Conservation (phyloP, 2,113 vertebrate genomes). For the Phylloscopus trochilus region DNA sequence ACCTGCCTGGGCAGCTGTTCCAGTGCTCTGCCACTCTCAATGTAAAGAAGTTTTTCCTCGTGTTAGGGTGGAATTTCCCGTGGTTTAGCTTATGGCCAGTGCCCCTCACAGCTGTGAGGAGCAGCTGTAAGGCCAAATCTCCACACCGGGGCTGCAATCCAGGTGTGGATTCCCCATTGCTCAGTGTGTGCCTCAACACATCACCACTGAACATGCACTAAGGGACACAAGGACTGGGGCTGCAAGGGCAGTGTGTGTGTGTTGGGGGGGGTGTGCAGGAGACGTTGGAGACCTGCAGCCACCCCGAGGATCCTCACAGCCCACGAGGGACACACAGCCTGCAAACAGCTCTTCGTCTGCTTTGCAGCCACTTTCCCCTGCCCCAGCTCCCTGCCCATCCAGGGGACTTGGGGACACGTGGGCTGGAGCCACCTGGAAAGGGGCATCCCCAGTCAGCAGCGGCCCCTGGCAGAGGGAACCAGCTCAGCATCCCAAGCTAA, state of each 20-base stretch:
- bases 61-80: background rate
- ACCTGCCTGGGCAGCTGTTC: background rate
- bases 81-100: background rate
- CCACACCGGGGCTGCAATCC: background rate
- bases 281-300: background rate
- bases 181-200: background rate
- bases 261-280: background rate
- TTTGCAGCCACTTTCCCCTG: background rate
- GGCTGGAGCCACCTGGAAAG: background rate
- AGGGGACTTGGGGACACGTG: background rate
- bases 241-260: accelerated
- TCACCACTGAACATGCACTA: background rate
- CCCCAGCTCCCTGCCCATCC: background rate
- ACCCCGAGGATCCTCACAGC: background rate
- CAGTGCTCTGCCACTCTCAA: background rate
- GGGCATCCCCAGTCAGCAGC: background rate
- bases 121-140: background rate
- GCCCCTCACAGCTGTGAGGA: background rate
- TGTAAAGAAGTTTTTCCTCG: background rate
- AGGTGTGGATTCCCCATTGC: accelerated
- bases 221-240: accelerated
- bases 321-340: accelerated
- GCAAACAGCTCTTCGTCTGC: background rate
- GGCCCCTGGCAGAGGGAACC: background rate
- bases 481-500: background rate